A percentile compares a stretch with the other conserved stretches of the same genome.
Conservation (phyloP, 2,113 vertebrate species). For the Mixornis gularis region DNA sequence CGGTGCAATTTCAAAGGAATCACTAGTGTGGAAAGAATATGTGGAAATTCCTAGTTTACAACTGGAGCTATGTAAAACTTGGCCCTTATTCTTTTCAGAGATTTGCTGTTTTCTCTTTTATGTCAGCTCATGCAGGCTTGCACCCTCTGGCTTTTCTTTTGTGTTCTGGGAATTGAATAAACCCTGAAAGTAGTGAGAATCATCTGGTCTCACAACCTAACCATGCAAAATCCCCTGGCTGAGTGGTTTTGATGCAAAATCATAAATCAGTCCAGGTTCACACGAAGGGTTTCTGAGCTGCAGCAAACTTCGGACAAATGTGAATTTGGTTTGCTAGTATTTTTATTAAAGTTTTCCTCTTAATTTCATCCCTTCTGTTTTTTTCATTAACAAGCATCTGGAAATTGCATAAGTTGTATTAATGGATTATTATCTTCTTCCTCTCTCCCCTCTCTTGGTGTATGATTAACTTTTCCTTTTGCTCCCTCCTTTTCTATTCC, state of each 20-base stretch:
- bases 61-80: slow-evolving; percentile 42
- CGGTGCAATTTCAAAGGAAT: slow-evolving; percentile 36
- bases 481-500: neutral
- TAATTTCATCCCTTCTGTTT: slow-evolving; percentile 31
- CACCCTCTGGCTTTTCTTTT: slow-evolving; percentile 55
- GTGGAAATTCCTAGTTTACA: slow-evolving; percentile 46
- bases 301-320: neutral
- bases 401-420: neutral
- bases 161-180: slow-evolving; percentile 46
- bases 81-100: slow-evolving; percentile 23
- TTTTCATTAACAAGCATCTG: slow-evolving; percentile 15
- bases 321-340: slow-evolving; percentile 7
- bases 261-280: slow-evolving; percentile 38
- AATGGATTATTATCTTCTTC: neutral
- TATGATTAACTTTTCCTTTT: slow-evolving; percentile 22
- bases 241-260: slow-evolving; percentile 38
- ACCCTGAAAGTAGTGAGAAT: slow-evolving; percentile 40
- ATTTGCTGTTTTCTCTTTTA: slow-evolving; percentile 52
- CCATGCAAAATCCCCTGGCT: slow-evolving; percentile 35
- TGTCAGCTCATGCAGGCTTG: slow-evolving; percentile 21
- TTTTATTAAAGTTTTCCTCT: slow-evolving; percentile 12
- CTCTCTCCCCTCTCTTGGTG: neutral
- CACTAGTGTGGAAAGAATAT: slow-evolving; percentile 45
- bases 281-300: slow-evolving; percentile 24
- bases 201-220: slow-evolving; percentile 46